phyloP scores from a whole-genome alignment of 2,113 vertebrate species.

The Bombycilla garrulus region DNA sequence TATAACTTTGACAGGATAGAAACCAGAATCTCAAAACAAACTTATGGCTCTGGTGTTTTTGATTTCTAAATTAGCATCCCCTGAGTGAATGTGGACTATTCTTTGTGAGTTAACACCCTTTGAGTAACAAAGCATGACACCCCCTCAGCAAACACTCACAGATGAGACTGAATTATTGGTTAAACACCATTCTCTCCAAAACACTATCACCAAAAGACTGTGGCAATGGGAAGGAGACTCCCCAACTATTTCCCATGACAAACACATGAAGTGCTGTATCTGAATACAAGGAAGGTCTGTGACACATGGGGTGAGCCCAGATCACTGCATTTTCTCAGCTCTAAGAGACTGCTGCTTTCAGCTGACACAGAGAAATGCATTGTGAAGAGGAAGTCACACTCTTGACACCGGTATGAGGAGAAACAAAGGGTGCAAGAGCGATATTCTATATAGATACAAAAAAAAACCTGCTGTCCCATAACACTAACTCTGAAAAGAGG shows the following conservation, averaged over 20 bases:
- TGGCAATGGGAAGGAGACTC: not conserved
- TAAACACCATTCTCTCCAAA: not conserved
- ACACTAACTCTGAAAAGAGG: not conserved
- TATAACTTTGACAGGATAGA: not conserved
- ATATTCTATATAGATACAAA: not conserved
- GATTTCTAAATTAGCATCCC: fast-evolving
- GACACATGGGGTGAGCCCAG: fast-evolving
- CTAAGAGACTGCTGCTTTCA: not conserved
- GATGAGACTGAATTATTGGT: not conserved
- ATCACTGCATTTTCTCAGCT: not conserved
- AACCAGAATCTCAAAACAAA: not conserved
- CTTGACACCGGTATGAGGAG: not conserved
- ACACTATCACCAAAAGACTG: too few species aligned
- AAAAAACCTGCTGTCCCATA: not conserved
- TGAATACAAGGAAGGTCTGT: not conserved
- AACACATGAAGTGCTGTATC: not conserved
- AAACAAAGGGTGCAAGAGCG: not conserved
- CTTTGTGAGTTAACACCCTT: not conserved
- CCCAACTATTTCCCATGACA: not conserved
- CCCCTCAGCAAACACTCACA: not conserved
- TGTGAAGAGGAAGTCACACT: not conserved
- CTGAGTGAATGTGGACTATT: not conserved
- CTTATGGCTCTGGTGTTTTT: not conserved
- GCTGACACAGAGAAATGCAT: fast-evolving
- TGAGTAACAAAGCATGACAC: not conserved